Evolutionary conservation across 2,888 invertebrate species (phyloP).

Genomic region (Nomada flava): DNA sequence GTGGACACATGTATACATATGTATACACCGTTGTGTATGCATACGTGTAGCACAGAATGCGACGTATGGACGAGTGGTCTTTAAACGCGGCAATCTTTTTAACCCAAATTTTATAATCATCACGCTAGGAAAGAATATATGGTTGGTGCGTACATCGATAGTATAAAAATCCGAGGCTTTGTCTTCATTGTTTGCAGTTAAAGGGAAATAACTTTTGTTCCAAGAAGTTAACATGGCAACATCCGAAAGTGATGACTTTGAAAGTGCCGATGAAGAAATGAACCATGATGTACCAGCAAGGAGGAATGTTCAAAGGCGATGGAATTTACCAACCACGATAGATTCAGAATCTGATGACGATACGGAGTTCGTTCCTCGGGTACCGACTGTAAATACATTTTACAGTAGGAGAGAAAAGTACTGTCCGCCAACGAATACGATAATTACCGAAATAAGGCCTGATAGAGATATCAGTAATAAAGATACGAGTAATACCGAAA

Average conservation of each 20-base stretch:
- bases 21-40: slow-evolving; percentile 13
- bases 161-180: background rate
- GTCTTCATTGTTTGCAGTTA: background rate
- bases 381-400: slow-evolving; percentile 15
- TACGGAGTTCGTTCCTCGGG: slow-evolving; percentile 73
- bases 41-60: slow-evolving; percentile 21
- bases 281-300: slow-evolving; percentile 70
- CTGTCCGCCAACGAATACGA: background rate
- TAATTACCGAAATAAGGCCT: slow-evolving; percentile 1
- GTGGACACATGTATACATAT: slow-evolving; percentile 40
- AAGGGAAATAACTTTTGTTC: slow-evolving; percentile 2
- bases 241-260: slow-evolving; percentile 91
- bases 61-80: slow-evolving; percentile 25
- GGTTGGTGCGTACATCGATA: background rate
- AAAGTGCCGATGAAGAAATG: slow-evolving; percentile 91
- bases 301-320: slow-evolving; percentile 37
- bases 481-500: slow-evolving; percentile 8
- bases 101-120: background rate
- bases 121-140: background rate
- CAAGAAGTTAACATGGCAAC: slow-evolving; percentile 86
- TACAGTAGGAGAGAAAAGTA: slow-evolving; percentile 17
- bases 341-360: slow-evolving; percentile 82
- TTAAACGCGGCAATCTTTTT: slow-evolving; percentile 5
- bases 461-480: slow-evolving; percentile 24
- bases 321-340: slow-evolving; percentile 68